These are phyloP conservation scores for Seriola quinqueradiata DNA, from an alignment of 2,113 vertebrate genomes.

Conservation along the genomic window DNA sequence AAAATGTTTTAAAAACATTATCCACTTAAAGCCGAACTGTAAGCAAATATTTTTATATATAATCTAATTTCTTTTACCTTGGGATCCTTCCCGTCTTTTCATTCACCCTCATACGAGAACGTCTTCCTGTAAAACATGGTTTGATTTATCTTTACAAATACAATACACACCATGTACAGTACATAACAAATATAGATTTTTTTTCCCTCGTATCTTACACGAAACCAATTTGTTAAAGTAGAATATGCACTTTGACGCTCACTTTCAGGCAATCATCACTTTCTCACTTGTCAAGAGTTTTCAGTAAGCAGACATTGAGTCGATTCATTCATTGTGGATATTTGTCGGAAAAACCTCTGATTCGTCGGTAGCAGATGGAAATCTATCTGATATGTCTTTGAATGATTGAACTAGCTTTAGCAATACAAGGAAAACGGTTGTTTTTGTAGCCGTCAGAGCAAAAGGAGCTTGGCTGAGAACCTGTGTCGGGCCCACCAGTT, in stretches of 20 bases:
- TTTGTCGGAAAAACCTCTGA: slow-evolving; percentile 50
- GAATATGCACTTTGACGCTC: slow-evolving; percentile 65
- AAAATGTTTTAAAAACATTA: slow-evolving; percentile 82
- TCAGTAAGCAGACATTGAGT: slow-evolving; percentile 51
- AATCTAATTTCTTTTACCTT: slow-evolving; percentile 79
- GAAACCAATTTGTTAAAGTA: slow-evolving; percentile 75
- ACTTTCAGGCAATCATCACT: slow-evolving; percentile 65
- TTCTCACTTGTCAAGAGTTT: slow-evolving; percentile 60
- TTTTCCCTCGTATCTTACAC: slow-evolving; percentile 72
- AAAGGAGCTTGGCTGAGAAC: slow-evolving; percentile 47
- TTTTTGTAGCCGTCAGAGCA: slow-evolving; percentile 29
- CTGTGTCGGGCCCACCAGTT: slow-evolving; percentile 9
- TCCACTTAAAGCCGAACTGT: slow-evolving; percentile 83
- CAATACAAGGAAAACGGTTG: slow-evolving; percentile 19
- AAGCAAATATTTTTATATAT: slow-evolving; percentile 83
- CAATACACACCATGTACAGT: slow-evolving; percentile 84
- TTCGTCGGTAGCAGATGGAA: slow-evolving; percentile 46
- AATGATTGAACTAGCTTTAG: slow-evolving; percentile 52
- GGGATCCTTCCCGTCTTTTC: slow-evolving; percentile 68
- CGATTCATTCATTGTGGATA: slow-evolving; percentile 48
- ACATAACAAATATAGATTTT: slow-evolving; percentile 85
- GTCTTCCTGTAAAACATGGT: slow-evolving; percentile 79
- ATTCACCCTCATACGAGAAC: slow-evolving; percentile 73
- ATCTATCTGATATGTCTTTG: slow-evolving; percentile 49
- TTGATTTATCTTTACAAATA: slow-evolving; percentile 83